phyloP scores from a whole-genome alignment of 64 coral and sea anemone species.

The Hydrozoanthus tunicans region DNA sequence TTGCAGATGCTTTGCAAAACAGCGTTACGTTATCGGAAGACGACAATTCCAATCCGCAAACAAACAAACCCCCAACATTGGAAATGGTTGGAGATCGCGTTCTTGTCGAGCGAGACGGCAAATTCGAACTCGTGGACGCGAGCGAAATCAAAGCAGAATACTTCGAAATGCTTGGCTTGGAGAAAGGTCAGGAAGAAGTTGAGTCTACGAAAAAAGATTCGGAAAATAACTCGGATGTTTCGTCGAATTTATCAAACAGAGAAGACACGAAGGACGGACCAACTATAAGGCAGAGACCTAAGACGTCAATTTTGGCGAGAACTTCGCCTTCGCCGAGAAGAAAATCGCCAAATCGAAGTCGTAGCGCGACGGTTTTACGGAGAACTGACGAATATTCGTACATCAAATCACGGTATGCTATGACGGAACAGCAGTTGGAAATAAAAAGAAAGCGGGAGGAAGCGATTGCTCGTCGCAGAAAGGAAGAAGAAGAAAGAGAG shows the following conservation, averaged over 20 bases:
- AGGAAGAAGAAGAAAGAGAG: constrained; percentile 92
- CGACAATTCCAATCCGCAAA: not conserved
- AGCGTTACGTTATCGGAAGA: constrained; percentile 57
- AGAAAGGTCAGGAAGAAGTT: constrained; percentile 18
- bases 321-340: constrained; percentile 54
- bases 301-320: constrained; percentile 57
- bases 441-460: constrained; percentile 91
- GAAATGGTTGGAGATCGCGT: constrained; percentile 98
- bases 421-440: constrained; percentile 95
- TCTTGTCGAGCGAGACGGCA: constrained; percentile 94
- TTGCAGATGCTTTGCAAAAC: constrained; percentile 66
- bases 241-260: not conserved
- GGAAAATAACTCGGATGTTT: constrained; percentile 8
- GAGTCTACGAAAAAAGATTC: constrained; percentile 31
- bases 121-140: constrained; percentile 96
- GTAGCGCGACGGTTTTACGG: constrained; percentile 67
- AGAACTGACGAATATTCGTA: constrained; percentile 82
- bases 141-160: constrained; percentile 98
- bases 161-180: constrained; percentile 95
- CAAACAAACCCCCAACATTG: constrained; percentile 17
- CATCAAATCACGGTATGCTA: constrained; percentile 85
- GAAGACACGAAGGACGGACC: constrained; percentile 2
- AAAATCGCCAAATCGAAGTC: constrained; percentile 60
- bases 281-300: constrained; percentile 27
- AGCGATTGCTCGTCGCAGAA: constrained; percentile 83